Evolutionary conservation across 2,888 invertebrate species (phyloP), one percentile per base, ranked within the genome.

Genomic region (Aethes cnicana): DNA sequence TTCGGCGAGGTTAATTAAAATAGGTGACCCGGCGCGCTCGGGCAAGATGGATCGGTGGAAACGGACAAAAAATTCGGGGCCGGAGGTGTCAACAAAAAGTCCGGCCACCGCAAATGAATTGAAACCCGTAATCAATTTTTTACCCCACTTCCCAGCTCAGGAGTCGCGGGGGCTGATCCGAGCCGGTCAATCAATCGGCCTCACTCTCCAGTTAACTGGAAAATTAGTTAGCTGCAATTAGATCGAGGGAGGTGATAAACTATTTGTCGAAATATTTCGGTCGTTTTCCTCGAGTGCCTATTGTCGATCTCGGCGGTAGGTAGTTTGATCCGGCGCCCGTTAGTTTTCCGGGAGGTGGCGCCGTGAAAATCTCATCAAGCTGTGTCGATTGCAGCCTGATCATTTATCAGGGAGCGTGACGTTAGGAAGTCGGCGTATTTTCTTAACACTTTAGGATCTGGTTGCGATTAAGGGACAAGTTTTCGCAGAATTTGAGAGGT

Each of bases 131-230:
- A 84, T 84, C 81, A 83, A 78, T 82, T 84, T 84, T 84, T 84
- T 83, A 76, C 72, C 69, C 64, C 64, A 60, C 59, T 57, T 53
- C 58, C 62, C 62, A 52, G 63, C 64, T 62, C 63, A 54, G 53
- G 59, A 61, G 47, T 53, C 53, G 48, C 58, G 64, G 70, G 72
- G 65, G 67, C 73, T 81, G 84, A 85, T 84, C 84, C n/a, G 80
- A 78, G 81, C 77, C 81, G 86, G 84, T 84, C 84, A 83, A 85
- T 86, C 84, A 85, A 80, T 82, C 73, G 73, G 78, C 79, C 81
- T 84, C 73, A 80, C 82, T 75, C 81, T 84, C 80, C 85, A 82
- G 71, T 82, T 81, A 81, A 75, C 85, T 83, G 86, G 85, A 87
- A 87, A 87, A 87, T 87, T 85, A 79, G 84, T 84, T 50, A 48